Evolutionary conservation across 2,888 invertebrate genomes (phyloP).

Genomic region (Ennomos fuscantarius): DNA sequence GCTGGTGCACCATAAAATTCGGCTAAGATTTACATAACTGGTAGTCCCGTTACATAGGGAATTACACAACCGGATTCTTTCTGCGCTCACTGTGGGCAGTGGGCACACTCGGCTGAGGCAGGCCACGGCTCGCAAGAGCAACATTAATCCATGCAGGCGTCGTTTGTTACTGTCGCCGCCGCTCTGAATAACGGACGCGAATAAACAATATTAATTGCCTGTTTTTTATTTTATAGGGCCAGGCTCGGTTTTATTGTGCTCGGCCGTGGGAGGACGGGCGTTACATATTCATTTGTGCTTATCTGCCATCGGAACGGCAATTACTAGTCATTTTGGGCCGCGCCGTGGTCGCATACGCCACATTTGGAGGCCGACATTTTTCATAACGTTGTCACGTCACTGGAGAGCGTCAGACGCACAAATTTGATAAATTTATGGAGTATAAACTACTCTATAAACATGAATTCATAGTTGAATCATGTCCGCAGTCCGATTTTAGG

Average conservation of each 20-base stretch:
- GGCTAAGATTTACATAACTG: slow-evolving; percentile 82
- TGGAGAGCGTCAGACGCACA: slow-evolving; percentile 51
- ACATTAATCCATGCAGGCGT: slow-evolving; percentile 68
- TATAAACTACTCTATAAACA: slow-evolving; percentile 51
- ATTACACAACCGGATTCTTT: slow-evolving; percentile 78
- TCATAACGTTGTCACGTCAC: slow-evolving; percentile 60
- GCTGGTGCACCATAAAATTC: slow-evolving; percentile 75
- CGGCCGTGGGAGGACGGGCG: slow-evolving; percentile 76
- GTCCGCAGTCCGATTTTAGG: slow-evolving; percentile 69
- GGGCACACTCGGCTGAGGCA: slow-evolving; percentile 11
- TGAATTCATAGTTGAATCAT: slow-evolving; percentile 63
- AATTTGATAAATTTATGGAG: slow-evolving; percentile 63
- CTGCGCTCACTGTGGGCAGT: slow-evolving; percentile 46
- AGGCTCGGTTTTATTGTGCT: slow-evolving; percentile 67
- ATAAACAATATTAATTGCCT: slow-evolving; percentile 81
- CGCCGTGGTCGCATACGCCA: slow-evolving; percentile 61
- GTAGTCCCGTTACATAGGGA: slow-evolving; percentile 81
- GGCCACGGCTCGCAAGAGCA: slow-evolving; percentile 39
- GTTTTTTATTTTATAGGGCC: slow-evolving; percentile 79
- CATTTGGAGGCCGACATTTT: slow-evolving; percentile 59
- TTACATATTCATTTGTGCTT: slow-evolving; percentile 82
- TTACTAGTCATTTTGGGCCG: slow-evolving; percentile 71
- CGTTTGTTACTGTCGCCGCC: slow-evolving; percentile 70
- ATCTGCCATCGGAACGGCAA: slow-evolving; percentile 74
- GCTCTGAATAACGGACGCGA: slow-evolving; percentile 76